These are phyloP conservation scores for Knipowitschia caucasica DNA, from an alignment of 2,797 vertebrate genomes.

Conservation along the genomic window DNA sequence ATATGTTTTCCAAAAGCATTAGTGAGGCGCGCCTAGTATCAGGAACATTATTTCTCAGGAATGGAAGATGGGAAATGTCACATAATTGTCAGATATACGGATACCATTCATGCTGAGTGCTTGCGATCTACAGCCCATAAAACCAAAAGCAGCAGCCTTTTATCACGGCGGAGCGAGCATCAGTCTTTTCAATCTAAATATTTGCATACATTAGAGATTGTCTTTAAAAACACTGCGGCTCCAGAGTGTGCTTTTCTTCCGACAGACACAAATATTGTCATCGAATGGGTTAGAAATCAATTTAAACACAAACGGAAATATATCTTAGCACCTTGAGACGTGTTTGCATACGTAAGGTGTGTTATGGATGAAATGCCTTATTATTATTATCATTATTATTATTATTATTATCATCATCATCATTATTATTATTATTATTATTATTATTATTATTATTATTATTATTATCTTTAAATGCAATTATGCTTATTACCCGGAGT, in stretches of 20 bases:
- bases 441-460: too few species aligned
- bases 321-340: too few species aligned
- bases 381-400: too few species aligned
- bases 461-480: too few species aligned
- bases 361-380: too few species aligned
- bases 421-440: too few species aligned
- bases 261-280: neutral
- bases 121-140: neutral
- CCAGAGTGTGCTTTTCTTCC: neutral
- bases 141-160: constrained; percentile 19
- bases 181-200: constrained; percentile 27
- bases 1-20: constrained; percentile 7
- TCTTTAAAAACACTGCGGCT: constrained; percentile 16
- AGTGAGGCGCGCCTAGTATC: constrained; percentile 7
- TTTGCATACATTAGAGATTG: constrained; percentile 42
- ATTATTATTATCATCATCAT: too few species aligned
- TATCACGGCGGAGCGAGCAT: constrained; percentile 32
- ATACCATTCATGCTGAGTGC: constrained; percentile 14
- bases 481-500: too few species aligned
- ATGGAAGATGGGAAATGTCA: constrained; percentile 12
- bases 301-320: neutral
- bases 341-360: too few species aligned
- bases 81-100: constrained; percentile 1
- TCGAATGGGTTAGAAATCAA: too few species aligned
- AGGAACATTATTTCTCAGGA: constrained; percentile 8